Evolutionary conservation across 1,140 invertebrate genomes (phyloP).

Genomic region (Battus philenor): DNA sequence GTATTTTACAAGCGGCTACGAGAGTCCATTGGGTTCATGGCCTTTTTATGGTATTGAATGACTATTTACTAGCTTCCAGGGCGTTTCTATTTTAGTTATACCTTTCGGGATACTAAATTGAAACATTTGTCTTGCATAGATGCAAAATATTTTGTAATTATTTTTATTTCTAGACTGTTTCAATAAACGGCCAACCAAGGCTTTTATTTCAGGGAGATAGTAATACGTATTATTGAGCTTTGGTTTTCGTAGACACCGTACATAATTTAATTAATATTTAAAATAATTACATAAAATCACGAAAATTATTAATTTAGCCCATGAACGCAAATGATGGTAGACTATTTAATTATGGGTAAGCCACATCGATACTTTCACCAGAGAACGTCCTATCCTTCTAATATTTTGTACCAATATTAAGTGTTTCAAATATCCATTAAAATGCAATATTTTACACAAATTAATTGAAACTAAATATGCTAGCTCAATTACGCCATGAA

Average conservation of each 20-base stretch:
- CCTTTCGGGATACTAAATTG: not conserved
- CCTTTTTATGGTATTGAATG: conserved; percentile 9
- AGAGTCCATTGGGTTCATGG: conserved; percentile 12
- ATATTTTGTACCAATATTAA: no score
- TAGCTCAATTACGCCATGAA: no score
- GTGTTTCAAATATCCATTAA: no score
- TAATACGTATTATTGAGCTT: not conserved
- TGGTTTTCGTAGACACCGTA: not conserved
- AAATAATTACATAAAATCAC: not conserved
- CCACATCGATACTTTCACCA: no score
- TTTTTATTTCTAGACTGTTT: not conserved
- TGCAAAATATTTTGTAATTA: not conserved
- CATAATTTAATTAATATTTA: not conserved
- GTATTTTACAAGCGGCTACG: conserved; percentile 1
- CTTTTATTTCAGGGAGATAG: not conserved
- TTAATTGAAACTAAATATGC: no score
- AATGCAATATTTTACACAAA: no score
- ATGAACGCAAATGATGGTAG: no score
- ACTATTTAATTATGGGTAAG: no score
- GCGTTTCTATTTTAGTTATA: conserved; percentile 1
- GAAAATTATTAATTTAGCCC: not conserved
- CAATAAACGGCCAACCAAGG: not conserved
- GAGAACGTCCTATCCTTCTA: no score
- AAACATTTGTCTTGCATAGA: not conserved
- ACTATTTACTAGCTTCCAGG: conserved; percentile 6